Evolutionary conservation across 2,113 vertebrate genomes (phyloP), one percentile per base, ranked within the genome.

Genomic region (Coregonus clupeaformis): DNA sequence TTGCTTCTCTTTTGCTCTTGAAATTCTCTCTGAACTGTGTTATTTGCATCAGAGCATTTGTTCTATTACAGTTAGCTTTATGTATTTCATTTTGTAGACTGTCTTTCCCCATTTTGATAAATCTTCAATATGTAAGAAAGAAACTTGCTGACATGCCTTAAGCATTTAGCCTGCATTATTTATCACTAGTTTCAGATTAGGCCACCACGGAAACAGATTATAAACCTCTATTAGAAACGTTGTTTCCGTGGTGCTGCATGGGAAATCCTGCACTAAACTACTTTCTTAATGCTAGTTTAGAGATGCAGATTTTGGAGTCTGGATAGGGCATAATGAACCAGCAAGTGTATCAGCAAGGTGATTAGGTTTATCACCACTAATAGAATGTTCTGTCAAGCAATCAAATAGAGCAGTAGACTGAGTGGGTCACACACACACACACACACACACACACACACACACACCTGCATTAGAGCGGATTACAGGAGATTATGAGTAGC

Each of bases 401-500:
- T 84, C 72, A 80, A 83, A 77, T 42, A 72, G 66, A 80, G 25
- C 57, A 66, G 65, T 22, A 22, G 45, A 59, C 12, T n/a, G 62
- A 68, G 65, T 25, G 45, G 22, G 57, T 69, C 22, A 3, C 9
- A 16, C 64, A 66, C 64, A 25, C 27, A 55, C 25, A 74, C 72
- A 70, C 68, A 25, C 27, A 55, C 25, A 74, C 72, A 70, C 22
- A 3, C 9, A 16, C 64, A 66, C 64, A 25, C 27, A 55, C 25
- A 74, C 72, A 70, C 68, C 59, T 74, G 25, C 16, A 79, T 74
- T 79, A 79, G 42, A 60, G 55, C 27, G 59, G 55, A 72, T 72
- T 42, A 59, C 25, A 60, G 45, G 67, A 60, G 86, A 86, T 88
- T 84, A 83, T 68, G 36, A 55, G 27, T 77, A 76, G 71, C 73